These are phyloP conservation scores for Trididemnum clinides DNA, from an alignment of 23 tunicate species.

Conservation along the genomic window DNA sequence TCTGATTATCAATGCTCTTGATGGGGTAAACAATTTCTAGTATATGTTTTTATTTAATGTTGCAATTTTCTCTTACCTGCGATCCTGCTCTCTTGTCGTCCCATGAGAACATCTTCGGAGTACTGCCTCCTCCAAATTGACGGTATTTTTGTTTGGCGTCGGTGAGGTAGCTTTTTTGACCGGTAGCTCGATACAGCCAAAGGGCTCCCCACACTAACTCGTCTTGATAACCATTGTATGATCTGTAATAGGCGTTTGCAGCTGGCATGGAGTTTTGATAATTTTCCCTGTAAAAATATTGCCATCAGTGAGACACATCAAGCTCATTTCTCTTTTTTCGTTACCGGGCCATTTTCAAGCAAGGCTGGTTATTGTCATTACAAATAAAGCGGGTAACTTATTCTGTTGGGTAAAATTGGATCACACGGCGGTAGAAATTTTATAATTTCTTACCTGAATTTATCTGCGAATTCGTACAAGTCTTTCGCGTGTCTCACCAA, in stretches of 20 bases:
- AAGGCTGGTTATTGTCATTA: too few species aligned
- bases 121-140: conserved; percentile 56
- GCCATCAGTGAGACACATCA: too few species aligned
- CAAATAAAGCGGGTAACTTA: too few species aligned
- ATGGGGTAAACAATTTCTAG: too few species aligned
- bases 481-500: conserved; percentile 87
- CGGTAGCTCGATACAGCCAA: conserved; percentile 91
- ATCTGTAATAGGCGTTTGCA: conserved; percentile 68
- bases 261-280: conserved; percentile 72
- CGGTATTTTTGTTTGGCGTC: conserved; percentile 66
- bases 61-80: conserved; percentile 80
- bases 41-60: too few species aligned
- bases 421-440: not conserved
- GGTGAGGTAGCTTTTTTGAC: conserved; percentile 47
- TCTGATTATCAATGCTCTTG: too few species aligned
- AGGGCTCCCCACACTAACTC: conserved; percentile 98
- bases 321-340: too few species aligned
- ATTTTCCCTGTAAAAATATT: conserved; percentile 31
- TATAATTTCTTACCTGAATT: conserved; percentile 56
- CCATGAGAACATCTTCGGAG: conserved; percentile 88
- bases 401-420: too few species aligned
- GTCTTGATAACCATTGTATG: conserved; percentile 92
- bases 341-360: too few species aligned
- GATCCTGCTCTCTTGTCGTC: conserved; percentile 95
- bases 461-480: conserved; percentile 93